Evolutionary conservation across 2,888 invertebrate genomes (phyloP).

Genomic region (Pomacea canaliculata): DNA sequence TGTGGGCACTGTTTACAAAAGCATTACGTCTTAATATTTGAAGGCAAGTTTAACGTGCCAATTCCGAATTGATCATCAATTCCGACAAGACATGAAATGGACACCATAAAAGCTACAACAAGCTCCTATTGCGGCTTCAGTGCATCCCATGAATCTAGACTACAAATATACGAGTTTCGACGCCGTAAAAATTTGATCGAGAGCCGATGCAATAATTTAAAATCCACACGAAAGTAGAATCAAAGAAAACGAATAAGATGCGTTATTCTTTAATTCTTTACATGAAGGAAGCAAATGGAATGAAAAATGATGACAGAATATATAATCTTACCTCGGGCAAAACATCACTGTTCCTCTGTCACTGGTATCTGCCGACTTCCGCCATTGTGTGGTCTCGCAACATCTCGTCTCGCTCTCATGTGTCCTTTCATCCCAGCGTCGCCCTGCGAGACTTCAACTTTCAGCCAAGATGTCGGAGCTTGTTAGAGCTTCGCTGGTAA

Average conservation of each 20-base stretch:
- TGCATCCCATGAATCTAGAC: too few species aligned
- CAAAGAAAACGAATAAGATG: too few species aligned
- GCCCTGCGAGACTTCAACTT: constrained; percentile 8
- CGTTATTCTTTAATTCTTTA: too few species aligned
- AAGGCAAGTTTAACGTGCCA: too few species aligned
- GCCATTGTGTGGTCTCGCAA: constrained; percentile 38
- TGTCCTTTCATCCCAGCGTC: constrained; percentile 15
- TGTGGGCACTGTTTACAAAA: too few species aligned
- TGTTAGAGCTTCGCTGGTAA: constrained; percentile 23
- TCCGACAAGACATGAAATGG: too few species aligned
- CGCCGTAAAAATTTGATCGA: constrained; percentile 1
- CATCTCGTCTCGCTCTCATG: constrained; percentile 36
- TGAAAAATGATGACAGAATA: too few species aligned
- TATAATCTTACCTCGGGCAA: constrained; percentile 16
- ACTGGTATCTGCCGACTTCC: constrained; percentile 32
- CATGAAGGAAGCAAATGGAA: too few species aligned
- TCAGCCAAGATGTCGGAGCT: constrained; percentile 23
- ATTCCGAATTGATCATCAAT: too few species aligned
- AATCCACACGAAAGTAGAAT: background rate
- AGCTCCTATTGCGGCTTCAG: too few species aligned
- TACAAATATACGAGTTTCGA: background rate
- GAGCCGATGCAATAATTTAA: background rate
- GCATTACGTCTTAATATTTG: too few species aligned
- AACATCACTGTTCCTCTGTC: constrained; percentile 10
- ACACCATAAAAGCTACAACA: too few species aligned